Evolutionary conservation across 2,888 invertebrate species (phyloP).

Genomic region (Chouioia cunea): DNA sequence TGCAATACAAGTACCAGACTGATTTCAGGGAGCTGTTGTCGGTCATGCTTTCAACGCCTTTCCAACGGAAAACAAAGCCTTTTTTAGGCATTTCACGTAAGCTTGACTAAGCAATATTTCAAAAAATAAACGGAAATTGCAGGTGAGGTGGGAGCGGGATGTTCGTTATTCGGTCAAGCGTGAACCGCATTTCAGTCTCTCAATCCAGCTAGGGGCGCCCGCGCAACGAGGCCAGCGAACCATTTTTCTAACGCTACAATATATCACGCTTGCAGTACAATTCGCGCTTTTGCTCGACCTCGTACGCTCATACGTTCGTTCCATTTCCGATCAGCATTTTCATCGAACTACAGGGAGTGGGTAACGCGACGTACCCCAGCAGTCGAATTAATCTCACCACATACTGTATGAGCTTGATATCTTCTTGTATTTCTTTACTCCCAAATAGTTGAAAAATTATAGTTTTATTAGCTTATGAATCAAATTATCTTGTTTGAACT

Average conservation of each 20-base stretch:
- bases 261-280: constrained; percentile 49
- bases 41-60: not conserved
- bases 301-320: constrained; percentile 30
- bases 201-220: constrained; percentile 40
- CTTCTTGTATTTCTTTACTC: constrained; percentile 29
- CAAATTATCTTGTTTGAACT: too few relatives aligned
- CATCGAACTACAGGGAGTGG: constrained; percentile 25
- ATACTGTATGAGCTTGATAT: constrained; percentile 22
- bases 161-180: constrained; percentile 54
- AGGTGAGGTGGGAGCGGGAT: constrained; percentile 36
- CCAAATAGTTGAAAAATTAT: too few relatives aligned
- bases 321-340: constrained; percentile 47
- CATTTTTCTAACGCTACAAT: constrained; percentile 53
- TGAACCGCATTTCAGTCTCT: constrained; percentile 55
- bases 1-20: too few relatives aligned
- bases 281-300: constrained; percentile 22
- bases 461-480: too few relatives aligned
- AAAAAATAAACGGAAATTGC: constrained; percentile 33
- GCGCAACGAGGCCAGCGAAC: constrained; percentile 41
- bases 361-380: constrained; percentile 21
- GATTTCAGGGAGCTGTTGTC: too few relatives aligned
- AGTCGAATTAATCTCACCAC: constrained; percentile 29
- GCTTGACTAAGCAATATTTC: constrained; percentile 26
- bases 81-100: constrained; percentile 27
- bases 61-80: constrained; percentile 9